A percentile compares a stretch with the other conserved stretches of the same genome.
Evolutionary conservation across 2,888 invertebrate species (phyloP).

Genomic region (Hyles lineata): DNA sequence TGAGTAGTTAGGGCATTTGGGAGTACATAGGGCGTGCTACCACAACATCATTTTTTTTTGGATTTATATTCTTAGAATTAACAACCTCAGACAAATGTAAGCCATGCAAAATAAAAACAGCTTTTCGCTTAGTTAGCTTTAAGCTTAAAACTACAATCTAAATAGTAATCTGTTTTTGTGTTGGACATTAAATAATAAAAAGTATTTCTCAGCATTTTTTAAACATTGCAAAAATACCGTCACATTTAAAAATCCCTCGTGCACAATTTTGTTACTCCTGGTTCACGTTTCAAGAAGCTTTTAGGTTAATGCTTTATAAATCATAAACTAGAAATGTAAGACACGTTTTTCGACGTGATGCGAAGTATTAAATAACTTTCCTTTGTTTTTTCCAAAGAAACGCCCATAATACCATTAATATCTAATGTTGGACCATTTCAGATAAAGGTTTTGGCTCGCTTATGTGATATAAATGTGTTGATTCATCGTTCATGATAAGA

Average conservation of each 20-base stretch:
- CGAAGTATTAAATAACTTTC: slow-evolving; percentile 47
- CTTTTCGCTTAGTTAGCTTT: too few relatives aligned
- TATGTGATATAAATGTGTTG: neutral
- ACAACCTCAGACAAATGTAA: too few relatives aligned
- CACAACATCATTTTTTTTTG: too few relatives aligned
- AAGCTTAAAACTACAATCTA: too few relatives aligned
- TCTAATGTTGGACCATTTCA: slow-evolving; percentile 45
- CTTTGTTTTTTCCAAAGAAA: slow-evolving; percentile 47
- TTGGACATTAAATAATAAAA: too few relatives aligned
- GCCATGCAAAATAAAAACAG: too few relatives aligned
- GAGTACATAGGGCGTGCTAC: too few relatives aligned
- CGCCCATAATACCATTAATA: slow-evolving; percentile 49
- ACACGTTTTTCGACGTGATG: slow-evolving; percentile 62
- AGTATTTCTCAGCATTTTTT: neutral
- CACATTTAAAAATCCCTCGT: slow-evolving; percentile 52
- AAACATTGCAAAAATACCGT: slow-evolving; percentile 32
- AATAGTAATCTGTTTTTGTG: too few relatives aligned
- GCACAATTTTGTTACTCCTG: slow-evolving; percentile 58
- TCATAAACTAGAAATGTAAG: slow-evolving; percentile 70
- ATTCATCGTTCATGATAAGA: slow-evolving; percentile 1
- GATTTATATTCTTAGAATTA: too few relatives aligned
- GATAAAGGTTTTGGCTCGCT: slow-evolving; percentile 32
- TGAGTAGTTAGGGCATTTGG: too few relatives aligned
- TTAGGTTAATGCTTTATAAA: slow-evolving; percentile 74
- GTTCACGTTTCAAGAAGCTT: slow-evolving; percentile 60